Base-by-base conservation (phyloP, 2,797 vertebrate species). In the Neopelma chrysocephalum region DNA sequence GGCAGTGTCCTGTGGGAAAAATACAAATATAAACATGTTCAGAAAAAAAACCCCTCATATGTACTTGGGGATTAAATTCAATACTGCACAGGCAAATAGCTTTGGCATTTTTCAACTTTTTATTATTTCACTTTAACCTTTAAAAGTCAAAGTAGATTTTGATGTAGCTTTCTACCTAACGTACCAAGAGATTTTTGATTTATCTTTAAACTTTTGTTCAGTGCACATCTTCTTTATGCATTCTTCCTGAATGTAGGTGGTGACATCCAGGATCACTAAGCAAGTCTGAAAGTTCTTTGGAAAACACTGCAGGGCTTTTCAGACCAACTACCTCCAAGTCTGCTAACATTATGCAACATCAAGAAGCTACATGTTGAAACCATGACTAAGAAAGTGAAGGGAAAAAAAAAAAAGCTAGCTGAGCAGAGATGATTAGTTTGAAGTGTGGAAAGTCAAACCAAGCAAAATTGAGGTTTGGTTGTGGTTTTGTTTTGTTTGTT, bases 211-310 rank as follows among this genome's bases (percentile, higher is more conserved):
- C 23, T 68, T 89, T 11, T 17, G 14, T 64, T 85, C 43, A 48
- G 4, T 9, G 10, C 22, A n/a, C 14, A 34, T 26, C n/a, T 17
- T 61, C 17, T 22, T 18, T 21, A 65, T 8, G 43, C 0, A 2
- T 11, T 56, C 21, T 57, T 73, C 56, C n/a, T 58, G 38, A 90
- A 72, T 1, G 27, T 10, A 68, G 15, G 12, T 36, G 36, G 38
- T 17, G 22, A 60, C 51, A 77, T 22, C 31, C 29, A 26, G 31
- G 45, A 84, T 36, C 66, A 78, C 53, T 82, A 43, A 36, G 16
- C 1, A 54, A 84, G 20, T 17, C 43, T 45, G 1, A 13, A n/a
- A 31, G 2, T n/a, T 68, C 36, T 53, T 83, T 10, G 32, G 12
- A n/a, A 62, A 87, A 38, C 25, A 60, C 31, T 40, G 22, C 34